Percentiles rank a stretch among this genome's conserved stretches.
Evolutionary conservation across 2,113 vertebrate genomes (phyloP).

Genomic region (Megalops atlanticus): DNA sequence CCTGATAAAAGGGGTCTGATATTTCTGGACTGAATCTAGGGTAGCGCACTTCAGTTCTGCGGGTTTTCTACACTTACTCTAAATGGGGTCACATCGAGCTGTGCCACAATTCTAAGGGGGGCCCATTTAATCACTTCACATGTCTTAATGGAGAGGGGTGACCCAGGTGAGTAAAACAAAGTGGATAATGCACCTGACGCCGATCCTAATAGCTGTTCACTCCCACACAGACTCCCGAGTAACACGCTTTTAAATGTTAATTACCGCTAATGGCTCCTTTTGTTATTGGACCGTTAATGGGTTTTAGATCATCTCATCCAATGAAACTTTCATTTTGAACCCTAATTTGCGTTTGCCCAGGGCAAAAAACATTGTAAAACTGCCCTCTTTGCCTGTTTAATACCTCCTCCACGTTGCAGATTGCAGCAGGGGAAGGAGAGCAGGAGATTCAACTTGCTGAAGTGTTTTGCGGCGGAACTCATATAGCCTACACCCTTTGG

Average conservation of each 20-base stretch:
- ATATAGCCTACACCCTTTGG: not conserved
- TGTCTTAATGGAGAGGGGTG: no score
- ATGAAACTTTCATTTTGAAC: constrained; percentile 26
- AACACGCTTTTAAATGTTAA: constrained; percentile 7
- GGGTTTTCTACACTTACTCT: constrained; percentile 21
- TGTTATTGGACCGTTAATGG: constrained; percentile 13
- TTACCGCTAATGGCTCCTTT: constrained; percentile 5
- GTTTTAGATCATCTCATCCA: constrained; percentile 21
- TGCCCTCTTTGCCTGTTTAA: no score
- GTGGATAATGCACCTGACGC: not conserved
- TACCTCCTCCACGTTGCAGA: no score
- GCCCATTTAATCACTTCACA: no score
- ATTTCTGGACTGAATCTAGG: constrained; percentile 15
- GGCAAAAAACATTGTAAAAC: constrained; percentile 6
- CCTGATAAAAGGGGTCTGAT: constrained; percentile 13
- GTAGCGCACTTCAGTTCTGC: constrained; percentile 11
- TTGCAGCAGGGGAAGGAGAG: not conserved
- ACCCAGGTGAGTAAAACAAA: not conserved
- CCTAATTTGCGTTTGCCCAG: constrained; percentile 11
- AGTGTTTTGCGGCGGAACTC: not conserved
- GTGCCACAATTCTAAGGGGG: constrained; percentile 29
- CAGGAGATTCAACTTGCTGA: not conserved
- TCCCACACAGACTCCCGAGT: not conserved
- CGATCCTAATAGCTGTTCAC: not conserved
- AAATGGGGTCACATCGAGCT: constrained; percentile 15